Conservation (phyloP, 2,888 invertebrate species). For the Geotrupes spiniger region DNA sequence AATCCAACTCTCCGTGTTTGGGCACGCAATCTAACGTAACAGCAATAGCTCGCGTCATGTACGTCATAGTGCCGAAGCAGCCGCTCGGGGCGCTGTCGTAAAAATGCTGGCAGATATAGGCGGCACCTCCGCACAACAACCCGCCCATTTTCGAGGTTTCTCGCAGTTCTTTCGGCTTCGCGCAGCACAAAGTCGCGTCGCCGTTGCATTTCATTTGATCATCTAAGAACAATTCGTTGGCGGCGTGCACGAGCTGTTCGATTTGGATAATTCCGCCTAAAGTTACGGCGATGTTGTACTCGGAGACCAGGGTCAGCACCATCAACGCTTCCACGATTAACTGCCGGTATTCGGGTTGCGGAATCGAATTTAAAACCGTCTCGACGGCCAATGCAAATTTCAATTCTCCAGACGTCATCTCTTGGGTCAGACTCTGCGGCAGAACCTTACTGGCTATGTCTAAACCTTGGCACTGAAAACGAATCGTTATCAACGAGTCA, state of each 20-base stretch:
- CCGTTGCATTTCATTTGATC: slow-evolving; percentile 91
- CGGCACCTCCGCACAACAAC: slow-evolving; percentile 86
- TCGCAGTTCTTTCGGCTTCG: slow-evolving; percentile 66
- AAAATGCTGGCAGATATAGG: slow-evolving; percentile 93
- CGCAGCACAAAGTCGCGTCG: slow-evolving; percentile 92
- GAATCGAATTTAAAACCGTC: slow-evolving; percentile 93
- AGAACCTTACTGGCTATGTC: slow-evolving; percentile 89
- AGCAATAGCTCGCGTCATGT: slow-evolving; percentile 83
- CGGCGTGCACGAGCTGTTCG: slow-evolving; percentile 89
- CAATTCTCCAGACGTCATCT: slow-evolving; percentile 98
- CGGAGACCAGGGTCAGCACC: slow-evolving; percentile 89
- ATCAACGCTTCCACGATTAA: slow-evolving; percentile 95
- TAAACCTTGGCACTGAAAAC: slow-evolving; percentile 82
- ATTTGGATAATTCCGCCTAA: slow-evolving; percentile 82
- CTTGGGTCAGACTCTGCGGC: slow-evolving; percentile 90
- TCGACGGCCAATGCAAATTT: slow-evolving; percentile 98
- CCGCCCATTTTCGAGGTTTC: slow-evolving; percentile 61
- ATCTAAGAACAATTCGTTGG: slow-evolving; percentile 90
- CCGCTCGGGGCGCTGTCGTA: slow-evolving; percentile 99
- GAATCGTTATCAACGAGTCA: no score
- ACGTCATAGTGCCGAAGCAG: slow-evolving; percentile 96
- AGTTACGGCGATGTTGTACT: slow-evolving; percentile 75
- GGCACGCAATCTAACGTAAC: slow-evolving; percentile 72
- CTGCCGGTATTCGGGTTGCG: slow-evolving; percentile 97
- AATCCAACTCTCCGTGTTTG: slow-evolving; percentile 75